Evolutionary conservation across 2,113 vertebrate species (phyloP).

Genomic region (Boleophthalmus pectinirostris): DNA sequence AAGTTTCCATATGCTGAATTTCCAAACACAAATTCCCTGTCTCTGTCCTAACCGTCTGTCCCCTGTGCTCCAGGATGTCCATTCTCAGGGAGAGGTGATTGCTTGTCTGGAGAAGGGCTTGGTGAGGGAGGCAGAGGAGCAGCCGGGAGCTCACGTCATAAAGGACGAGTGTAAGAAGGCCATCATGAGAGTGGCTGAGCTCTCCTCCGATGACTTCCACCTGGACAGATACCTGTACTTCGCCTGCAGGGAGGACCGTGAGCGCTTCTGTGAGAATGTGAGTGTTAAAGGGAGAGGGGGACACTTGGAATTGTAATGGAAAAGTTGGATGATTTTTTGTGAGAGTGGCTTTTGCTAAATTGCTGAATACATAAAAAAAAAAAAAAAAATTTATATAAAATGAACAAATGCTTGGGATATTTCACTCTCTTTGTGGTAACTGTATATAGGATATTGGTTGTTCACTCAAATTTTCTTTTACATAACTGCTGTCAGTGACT

Average conservation of each 20-base stretch:
- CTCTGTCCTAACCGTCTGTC: not conserved
- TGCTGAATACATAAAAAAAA: too few species aligned
- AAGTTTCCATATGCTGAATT: not conserved
- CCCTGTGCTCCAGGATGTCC: conserved; percentile 80
- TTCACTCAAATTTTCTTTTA: too few species aligned
- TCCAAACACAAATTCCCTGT: not conserved
- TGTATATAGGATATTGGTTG: too few species aligned
- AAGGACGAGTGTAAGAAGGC: conserved; percentile 92
- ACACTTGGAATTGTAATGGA: too few species aligned
- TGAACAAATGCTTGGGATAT: not conserved
- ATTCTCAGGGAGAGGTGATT: conserved; percentile 96
- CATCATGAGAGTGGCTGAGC: conserved; percentile 94
- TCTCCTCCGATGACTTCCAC: conserved; percentile 95
- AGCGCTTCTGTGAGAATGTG: conserved; percentile 95
- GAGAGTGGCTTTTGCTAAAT: too few species aligned
- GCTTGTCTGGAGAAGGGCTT: conserved; percentile 93
- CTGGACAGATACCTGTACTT: conserved; percentile 95
- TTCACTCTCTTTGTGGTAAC: too few species aligned
- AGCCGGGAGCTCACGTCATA: conserved; percentile 73
- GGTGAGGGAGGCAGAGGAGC: conserved; percentile 88
- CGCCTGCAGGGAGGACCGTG: conserved; percentile 91
- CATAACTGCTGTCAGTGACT: too few species aligned
- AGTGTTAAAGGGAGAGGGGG: conserved; percentile 32
- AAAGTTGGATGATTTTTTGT: too few species aligned
- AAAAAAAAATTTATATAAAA: too few species aligned